These are phyloP conservation scores for Cryptus viduatorius DNA, from an alignment of 2,888 invertebrate species.

Conservation along the genomic window DNA sequence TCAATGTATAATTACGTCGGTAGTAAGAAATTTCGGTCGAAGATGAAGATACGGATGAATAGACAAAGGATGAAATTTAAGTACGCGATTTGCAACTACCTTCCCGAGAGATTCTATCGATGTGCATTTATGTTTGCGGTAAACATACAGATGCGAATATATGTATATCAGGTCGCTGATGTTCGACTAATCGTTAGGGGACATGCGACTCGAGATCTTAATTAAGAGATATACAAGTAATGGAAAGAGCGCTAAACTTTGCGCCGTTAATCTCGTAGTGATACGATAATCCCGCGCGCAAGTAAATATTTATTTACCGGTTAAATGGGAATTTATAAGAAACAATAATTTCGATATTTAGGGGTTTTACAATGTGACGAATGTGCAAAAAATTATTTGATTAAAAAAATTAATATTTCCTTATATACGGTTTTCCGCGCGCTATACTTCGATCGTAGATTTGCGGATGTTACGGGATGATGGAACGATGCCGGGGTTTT, in stretches of 20 bases:
- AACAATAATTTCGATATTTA: neutral
- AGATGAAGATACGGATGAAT: no score
- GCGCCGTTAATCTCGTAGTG: neutral
- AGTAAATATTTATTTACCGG: neutral
- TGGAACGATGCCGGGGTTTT: constrained; percentile 8
- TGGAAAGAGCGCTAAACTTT: neutral
- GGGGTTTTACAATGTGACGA: neutral
- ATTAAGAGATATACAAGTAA: neutral
- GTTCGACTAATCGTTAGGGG: neutral
- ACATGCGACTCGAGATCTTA: neutral
- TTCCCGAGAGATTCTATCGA: neutral
- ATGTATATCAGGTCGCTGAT: neutral
- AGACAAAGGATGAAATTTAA: no score
- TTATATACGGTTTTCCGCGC: neutral
- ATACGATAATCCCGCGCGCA: neutral
- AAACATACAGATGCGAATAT: neutral
- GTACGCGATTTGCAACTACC: no score
- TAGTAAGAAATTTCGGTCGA: no score
- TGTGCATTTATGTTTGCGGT: no score
- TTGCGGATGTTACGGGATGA: constrained; percentile 10
- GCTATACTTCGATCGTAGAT: neutral
- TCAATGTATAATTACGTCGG: no score
- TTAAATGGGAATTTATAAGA: no score
- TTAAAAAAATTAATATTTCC: neutral
- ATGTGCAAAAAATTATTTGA: neutral